These are phyloP conservation scores for Agelas oroides DNA, from an alignment of 37 sponge, comb jelly and placozoan genomes.

Conservation along the genomic window DNA sequence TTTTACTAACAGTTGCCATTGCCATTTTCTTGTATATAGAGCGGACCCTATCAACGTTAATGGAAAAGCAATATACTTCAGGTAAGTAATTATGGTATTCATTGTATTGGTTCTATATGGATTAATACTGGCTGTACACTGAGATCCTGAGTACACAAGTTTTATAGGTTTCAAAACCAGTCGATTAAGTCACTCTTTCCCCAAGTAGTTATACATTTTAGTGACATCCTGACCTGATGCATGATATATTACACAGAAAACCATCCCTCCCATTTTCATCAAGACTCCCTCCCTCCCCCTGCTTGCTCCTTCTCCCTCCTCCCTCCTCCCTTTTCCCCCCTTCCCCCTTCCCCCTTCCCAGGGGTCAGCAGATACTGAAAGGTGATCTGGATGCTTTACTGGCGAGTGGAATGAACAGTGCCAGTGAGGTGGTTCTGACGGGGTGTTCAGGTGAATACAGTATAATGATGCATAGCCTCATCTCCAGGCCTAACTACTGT, in stretches of 20 bases:
- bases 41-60: constrained; percentile 21
- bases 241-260: too few species aligned
- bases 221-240: too few species aligned
- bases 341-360: constrained; percentile 10
- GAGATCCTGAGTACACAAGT: too few species aligned
- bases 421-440: constrained; percentile 76
- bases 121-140: too few species aligned
- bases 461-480: too few species aligned
- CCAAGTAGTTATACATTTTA: too few species aligned
- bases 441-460: constrained; percentile 80
- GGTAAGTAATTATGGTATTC: constrained; percentile 4
- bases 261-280: too few species aligned
- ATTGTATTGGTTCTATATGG: too few species aligned
- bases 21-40: constrained; percentile 1
- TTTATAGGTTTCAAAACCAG: too few species aligned
- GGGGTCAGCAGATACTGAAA: constrained; percentile 34
- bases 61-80: constrained; percentile 47
- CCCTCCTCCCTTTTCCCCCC: constrained; percentile 9
- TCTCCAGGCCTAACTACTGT: background rate
- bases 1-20: background rate
- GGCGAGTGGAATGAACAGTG: constrained; percentile 47
- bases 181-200: too few species aligned
- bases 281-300: too few species aligned
- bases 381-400: constrained; percentile 44
- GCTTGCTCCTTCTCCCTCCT: background rate